These are phyloP conservation scores for Triops cancriformis DNA, from an alignment of 1,140 invertebrate genomes.

Conservation along the genomic window DNA sequence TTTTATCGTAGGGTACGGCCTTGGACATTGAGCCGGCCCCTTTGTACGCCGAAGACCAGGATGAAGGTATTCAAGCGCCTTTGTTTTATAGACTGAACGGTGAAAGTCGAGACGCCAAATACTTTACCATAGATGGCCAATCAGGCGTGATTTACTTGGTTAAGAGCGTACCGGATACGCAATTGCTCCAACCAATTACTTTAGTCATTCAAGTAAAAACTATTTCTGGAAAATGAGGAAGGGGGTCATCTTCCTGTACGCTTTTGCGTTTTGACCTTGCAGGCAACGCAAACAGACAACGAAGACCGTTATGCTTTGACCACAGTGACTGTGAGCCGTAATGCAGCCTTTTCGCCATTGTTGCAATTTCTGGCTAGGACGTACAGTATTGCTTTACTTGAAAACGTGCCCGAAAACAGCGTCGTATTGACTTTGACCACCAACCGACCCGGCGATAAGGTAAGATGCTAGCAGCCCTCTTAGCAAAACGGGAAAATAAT, in stretches of 20 bases:
- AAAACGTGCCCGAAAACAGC: conserved; percentile 62
- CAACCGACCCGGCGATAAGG: conserved; percentile 50
- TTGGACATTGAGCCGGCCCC: conserved; percentile 50
- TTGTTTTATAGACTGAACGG: conserved; percentile 56
- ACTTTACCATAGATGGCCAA: conserved; percentile 8
- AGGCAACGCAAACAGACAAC: conserved; percentile 81
- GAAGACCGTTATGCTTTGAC: conserved; percentile 74
- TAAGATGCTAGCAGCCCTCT: conserved; percentile 33
- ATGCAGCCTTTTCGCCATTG: conserved; percentile 41
- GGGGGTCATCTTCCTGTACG: neutral
- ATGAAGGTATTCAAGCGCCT: conserved; percentile 65
- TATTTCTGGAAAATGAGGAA: neutral
- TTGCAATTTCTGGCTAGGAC: conserved; percentile 60
- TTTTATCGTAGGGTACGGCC: conserved; percentile 46
- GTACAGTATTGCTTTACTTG: conserved; percentile 61
- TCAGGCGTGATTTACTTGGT: conserved; percentile 10
- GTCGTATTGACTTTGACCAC: conserved; percentile 56
- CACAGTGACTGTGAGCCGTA: conserved; percentile 58
- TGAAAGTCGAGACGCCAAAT: conserved; percentile 48
- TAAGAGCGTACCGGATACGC: neutral
- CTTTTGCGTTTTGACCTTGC: conserved; percentile 26
- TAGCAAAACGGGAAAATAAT: neutral
- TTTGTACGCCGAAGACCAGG: conserved; percentile 68
- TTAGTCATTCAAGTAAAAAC: conserved; percentile 16
- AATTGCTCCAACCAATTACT: conserved; percentile 19